These are phyloP conservation scores for Gymnoscelis rufifasciata DNA, from an alignment of 2,888 invertebrate genomes.

Conservation along the genomic window DNA sequence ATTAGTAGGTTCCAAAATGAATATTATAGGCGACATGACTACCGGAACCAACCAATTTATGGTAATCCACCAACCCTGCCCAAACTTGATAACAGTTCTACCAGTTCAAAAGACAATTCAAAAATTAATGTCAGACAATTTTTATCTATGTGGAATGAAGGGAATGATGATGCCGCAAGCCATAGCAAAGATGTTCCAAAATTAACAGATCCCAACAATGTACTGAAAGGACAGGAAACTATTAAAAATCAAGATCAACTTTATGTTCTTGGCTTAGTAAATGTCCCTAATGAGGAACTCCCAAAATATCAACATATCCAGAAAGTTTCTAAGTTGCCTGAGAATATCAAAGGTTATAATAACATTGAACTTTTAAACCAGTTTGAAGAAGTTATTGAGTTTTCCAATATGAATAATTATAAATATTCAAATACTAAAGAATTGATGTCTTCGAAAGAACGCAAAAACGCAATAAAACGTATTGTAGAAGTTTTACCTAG, in stretches of 20 bases:
- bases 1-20: constrained; percentile 52
- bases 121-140: constrained; percentile 69
- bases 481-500: constrained; percentile 42
- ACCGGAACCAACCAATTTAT: constrained; percentile 45
- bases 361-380: constrained; percentile 67
- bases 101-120: constrained; percentile 49
- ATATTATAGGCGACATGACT: constrained; percentile 53
- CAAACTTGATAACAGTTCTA: constrained; percentile 39
- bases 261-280: constrained; percentile 69
- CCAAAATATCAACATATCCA: constrained; percentile 75
- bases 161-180: constrained; percentile 60
- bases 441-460: constrained; percentile 34
- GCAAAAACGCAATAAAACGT: constrained; percentile 29
- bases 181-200: constrained; percentile 46
- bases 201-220: constrained; percentile 36
- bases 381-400: constrained; percentile 71
- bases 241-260: constrained; percentile 63
- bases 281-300: constrained; percentile 71
- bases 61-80: constrained; percentile 38
- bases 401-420: constrained; percentile 49
- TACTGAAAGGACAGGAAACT: constrained; percentile 34
- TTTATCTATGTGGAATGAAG: constrained; percentile 76
- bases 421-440: constrained; percentile 40
- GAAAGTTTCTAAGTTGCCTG: constrained; percentile 72
- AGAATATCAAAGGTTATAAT: constrained; percentile 74